Evolutionary conservation across 2,797 vertebrate species (phyloP).

Genomic region (Enteromius paludinosus): DNA sequence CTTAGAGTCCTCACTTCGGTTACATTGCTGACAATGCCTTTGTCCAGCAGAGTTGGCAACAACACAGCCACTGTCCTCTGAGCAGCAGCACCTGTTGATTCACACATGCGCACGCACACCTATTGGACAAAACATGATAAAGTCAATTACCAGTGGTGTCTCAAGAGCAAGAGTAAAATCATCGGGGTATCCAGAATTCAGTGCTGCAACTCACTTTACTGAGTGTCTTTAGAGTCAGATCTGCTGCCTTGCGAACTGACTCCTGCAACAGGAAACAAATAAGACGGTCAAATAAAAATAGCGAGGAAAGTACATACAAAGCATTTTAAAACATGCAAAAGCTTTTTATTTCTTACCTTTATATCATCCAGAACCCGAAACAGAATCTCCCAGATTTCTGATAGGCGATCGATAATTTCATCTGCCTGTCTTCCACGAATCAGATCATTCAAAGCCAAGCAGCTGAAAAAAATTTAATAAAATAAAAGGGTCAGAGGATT

Average conservation of each 20-base stretch:
- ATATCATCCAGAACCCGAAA: conserved; percentile 99
- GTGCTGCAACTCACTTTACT: conserved; percentile 85
- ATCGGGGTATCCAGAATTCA: background rate
- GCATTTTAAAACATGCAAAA: background rate
- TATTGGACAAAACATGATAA: conserved; percentile 59
- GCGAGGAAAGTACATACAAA: background rate
- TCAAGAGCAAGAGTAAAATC: background rate
- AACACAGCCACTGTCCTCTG: conserved; percentile 89
- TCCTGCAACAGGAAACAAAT: conserved; percentile 80
- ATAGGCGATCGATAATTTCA: conserved; percentile 90
- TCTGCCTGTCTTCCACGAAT: conserved; percentile 91
- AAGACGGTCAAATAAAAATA: background rate
- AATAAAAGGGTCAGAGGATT: background rate
- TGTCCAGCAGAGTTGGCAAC: conserved; percentile 92
- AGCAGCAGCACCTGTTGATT: conserved; percentile 86
- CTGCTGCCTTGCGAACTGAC: conserved; percentile 95
- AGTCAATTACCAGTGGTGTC: background rate
- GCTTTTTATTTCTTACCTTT: conserved; percentile 80
- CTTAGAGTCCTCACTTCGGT: conserved; percentile 94
- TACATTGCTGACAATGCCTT: conserved; percentile 93
- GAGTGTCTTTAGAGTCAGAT: conserved; percentile 93
- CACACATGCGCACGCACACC: conserved; percentile 97
- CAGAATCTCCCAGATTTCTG: conserved; percentile 96
- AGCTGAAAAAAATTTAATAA: conserved; percentile 76
- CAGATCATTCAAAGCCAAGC: conserved; percentile 93